Conservation (phyloP, 2,888 invertebrate species). For the Bibio marci region DNA sequence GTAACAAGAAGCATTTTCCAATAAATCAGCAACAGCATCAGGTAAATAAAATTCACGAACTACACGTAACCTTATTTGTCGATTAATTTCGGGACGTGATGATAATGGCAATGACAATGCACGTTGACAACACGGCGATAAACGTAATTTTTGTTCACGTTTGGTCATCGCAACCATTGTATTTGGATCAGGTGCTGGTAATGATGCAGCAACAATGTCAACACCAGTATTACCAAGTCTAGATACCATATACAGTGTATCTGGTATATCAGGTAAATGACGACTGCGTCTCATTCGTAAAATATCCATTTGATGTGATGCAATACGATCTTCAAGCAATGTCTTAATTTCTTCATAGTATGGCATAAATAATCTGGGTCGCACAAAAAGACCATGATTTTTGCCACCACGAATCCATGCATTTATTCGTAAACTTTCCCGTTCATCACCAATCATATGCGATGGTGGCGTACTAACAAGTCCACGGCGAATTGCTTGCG, state of each 20-base stretch:
- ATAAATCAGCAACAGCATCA: slow-evolving; percentile 65
- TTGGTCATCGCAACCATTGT: slow-evolving; percentile 66
- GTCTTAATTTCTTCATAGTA: slow-evolving; percentile 89
- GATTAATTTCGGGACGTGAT: slow-evolving; percentile 57
- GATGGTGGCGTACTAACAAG: slow-evolving; percentile 67
- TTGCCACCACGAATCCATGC: slow-evolving; percentile 67
- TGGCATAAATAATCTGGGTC: slow-evolving; percentile 83
- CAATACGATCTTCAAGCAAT: slow-evolving; percentile 66
- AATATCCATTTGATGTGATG: slow-evolving; percentile 53
- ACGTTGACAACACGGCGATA: slow-evolving; percentile 60
- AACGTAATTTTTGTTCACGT: slow-evolving; percentile 66
- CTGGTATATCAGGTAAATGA: slow-evolving; percentile 71
- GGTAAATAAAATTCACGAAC: slow-evolving; percentile 90
- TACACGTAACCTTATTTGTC: slow-evolving; percentile 70
- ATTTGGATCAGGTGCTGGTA: slow-evolving; percentile 60
- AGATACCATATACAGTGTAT: slow-evolving; percentile 77
- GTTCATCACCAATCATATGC: slow-evolving; percentile 63
- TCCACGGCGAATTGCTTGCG: slow-evolving; percentile 48
- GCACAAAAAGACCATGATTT: slow-evolving; percentile 53
- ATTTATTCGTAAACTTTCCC: slow-evolving; percentile 45
- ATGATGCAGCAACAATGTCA: slow-evolving; percentile 44
- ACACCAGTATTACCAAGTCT: slow-evolving; percentile 35
- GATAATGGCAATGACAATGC: slow-evolving; percentile 59
- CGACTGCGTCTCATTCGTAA: slow-evolving; percentile 52
- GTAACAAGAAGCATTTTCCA: slow-evolving; percentile 35